These are phyloP conservation scores for Lichenostomus cassidix DNA, from an alignment of 2,113 vertebrate species.

Conservation along the genomic window DNA sequence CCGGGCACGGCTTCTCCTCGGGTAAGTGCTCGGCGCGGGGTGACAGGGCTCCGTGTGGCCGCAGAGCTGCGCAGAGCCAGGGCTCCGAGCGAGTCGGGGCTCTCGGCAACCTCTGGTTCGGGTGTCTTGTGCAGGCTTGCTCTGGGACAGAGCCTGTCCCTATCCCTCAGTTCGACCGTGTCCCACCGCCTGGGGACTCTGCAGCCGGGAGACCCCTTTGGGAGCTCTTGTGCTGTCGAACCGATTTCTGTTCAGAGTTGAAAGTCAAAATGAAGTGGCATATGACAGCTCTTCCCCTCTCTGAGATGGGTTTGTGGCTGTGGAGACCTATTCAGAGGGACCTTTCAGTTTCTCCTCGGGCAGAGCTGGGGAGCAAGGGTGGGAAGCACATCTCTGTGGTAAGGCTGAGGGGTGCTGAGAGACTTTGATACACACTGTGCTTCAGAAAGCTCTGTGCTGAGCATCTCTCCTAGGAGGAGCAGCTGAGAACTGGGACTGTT, in stretches of 20 bases:
- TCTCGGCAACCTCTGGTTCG: fast-evolving
- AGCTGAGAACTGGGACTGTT: neutral
- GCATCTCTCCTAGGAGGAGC: fast-evolving
- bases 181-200: fast-evolving
- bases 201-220: too few species aligned
- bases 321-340: neutral
- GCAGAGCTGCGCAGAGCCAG: neutral
- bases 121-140: neutral
- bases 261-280: neutral
- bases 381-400: neutral
- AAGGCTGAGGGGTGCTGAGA: neutral
- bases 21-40: neutral
- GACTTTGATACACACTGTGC: fast-evolving
- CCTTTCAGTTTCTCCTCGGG: too few species aligned
- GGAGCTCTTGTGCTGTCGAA: fast-evolving
- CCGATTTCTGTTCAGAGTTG: neutral
- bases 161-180: fast-evolving
- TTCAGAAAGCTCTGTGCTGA: neutral
- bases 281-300: fast-evolving
- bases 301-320: neutral
- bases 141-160: fast-evolving
- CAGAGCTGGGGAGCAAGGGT: neutral
- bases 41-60: fast-evolving
- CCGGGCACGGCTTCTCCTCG: neutral
- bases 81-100: fast-evolving